Evolutionary conservation across 2,797 vertebrate genomes (phyloP), one percentile per base, ranked within the genome.

Genomic region (Micropoecilia bifurca): DNA sequence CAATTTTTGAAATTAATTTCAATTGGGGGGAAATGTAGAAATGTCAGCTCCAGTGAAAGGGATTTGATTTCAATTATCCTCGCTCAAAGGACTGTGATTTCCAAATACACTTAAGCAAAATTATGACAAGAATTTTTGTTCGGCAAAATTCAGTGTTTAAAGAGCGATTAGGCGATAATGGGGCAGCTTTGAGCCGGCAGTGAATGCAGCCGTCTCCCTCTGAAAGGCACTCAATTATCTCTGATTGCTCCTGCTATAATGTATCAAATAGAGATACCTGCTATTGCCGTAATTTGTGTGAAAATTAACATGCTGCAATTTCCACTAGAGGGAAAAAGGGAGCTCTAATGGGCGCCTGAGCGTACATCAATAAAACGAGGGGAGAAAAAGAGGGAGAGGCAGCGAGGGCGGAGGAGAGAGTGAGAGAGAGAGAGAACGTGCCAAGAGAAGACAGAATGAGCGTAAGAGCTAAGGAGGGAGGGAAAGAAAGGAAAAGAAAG

Each of bases 1-100:
- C 98, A 99, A 99, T 99, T 99, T 99, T 99, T 99, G 98, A 99
- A 99, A 99, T 99, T 99, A 99, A 99, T 99, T 99, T 99, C 98
- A 99, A 99, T 99, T 99, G 98, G 98, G 98, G 98, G 98, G 98
- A 99, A 99, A 99, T 99, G 99, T 98, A 99, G 98, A 99, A 99
- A 99, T 99, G 99, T 99, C 99, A 99, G 97, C 98, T 98, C 97
- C 98, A 98, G 98, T 99, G 99, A 99, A 99, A 99, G 97, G 99
- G 99, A 99, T 99, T 99, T 99, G 99, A 99, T 99, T 99, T 99
- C 99, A 99, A 99, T 99, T 99, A 99, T 99, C 97, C 97, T 99
- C 98, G 97, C 98, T 99, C 99, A 99, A 99, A 99, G 98, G 99
- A 99, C 98, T 99, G 98, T 99, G 99, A 99, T 99, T 99, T 99